These are phyloP conservation scores for Leptopilina myrica DNA, from an alignment of 2,888 invertebrate species.

Conservation along the genomic window DNA sequence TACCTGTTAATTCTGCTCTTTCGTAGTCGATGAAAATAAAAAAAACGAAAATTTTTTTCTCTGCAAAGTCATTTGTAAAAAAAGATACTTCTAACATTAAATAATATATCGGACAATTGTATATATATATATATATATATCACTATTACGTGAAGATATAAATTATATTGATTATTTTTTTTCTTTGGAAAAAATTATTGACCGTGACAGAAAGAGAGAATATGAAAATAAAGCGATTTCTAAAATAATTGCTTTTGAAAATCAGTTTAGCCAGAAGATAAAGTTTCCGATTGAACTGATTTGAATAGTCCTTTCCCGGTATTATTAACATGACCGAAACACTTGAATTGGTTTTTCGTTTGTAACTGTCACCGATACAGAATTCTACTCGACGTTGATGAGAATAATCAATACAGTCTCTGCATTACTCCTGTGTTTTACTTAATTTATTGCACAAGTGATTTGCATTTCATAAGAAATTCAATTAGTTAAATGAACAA, in stretches of 20 bases:
- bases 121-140: too few species aligned
- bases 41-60: constrained; percentile 5
- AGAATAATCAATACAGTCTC: constrained; percentile 10
- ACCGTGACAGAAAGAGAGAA: too few species aligned
- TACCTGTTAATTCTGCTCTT: constrained; percentile 11
- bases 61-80: constrained; percentile 16
- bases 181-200: too few species aligned
- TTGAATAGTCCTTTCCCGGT: not conserved
- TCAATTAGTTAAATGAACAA: not conserved
- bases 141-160: too few species aligned
- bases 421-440: constrained; percentile 4
- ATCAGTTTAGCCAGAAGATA: not conserved
- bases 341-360: not conserved
- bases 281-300: constrained; percentile 16
- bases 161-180: too few species aligned
- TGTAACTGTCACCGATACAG: not conserved
- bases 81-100: not conserved
- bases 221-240: not conserved
- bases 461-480: not conserved
- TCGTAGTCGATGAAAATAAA: constrained; percentile 8
- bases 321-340: constrained; percentile 6
- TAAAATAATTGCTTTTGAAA: constrained; percentile 22
- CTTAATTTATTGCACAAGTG: not conserved
- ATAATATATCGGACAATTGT: too few species aligned
- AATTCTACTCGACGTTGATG: not conserved